Evolutionary conservation across 1,140 invertebrate species (phyloP), one percentile per base, ranked within the genome.

Genomic region (Megalonaias nervosa): DNA sequence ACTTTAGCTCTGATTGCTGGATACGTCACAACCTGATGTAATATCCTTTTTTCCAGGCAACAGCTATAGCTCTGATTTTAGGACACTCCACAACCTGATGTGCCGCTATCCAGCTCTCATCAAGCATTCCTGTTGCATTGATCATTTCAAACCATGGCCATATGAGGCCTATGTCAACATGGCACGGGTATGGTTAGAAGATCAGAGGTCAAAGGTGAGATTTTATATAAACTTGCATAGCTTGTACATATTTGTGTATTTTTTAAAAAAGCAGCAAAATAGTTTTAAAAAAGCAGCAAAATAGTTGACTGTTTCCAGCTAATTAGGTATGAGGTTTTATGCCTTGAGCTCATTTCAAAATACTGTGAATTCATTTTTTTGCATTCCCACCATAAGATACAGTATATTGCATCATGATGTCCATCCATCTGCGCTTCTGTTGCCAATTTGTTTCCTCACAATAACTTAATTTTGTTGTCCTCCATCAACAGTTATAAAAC

Each of bases 131-230:
- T 78, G 77, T 58, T 79, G 84, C 81, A 80, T 90, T 16, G 89
- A 90, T 71, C 67, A 88, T 21, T 90, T 86, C 80, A 75, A 81
- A 69, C 87, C 87, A 23, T 90, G 89, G 89, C 83, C 81, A 38
- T 86, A 83, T 72, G 76, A 82, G 23, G 84, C 88, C 13, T 88
- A 87, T 72, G 79, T 83, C 62, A 73, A 77, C 13, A 84, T 89
- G 56, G 89, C 89, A 21, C 67, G 81, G 31, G 72, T 80, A 16
- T 90, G 89, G 89, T 84, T 90, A 15, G 72, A 84, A 67, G 82
- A 90, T 75, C 73, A 79, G 14, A 83, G 75, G 26, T 85, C 82
- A 62, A 84, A 82, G 79, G 87, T 88, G 67, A 73, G 67, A n/a
- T 23, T n/a, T 21, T n/a, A 66, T 62, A 62, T n/a, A 19, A 19